Percentiles rank a stretch among this genome's conserved stretches.
Conservation (phyloP, 2,113 vertebrate genomes). For the Salvelinus alpinus region DNA sequence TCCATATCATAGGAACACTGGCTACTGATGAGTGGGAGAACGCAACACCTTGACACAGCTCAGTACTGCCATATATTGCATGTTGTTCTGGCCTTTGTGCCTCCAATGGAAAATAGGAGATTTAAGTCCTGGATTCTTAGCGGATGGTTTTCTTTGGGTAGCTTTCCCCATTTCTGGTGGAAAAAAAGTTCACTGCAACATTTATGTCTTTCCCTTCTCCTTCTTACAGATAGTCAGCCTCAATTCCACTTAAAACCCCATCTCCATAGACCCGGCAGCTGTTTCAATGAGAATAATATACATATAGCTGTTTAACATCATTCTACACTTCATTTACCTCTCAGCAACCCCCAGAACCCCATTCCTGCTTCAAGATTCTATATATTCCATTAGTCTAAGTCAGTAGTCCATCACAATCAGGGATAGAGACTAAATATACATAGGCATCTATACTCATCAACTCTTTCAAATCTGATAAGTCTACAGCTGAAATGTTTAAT, state of each 20-base stretch:
- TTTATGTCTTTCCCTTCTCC: conserved; percentile 40
- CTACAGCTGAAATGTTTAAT: conserved; percentile 12
- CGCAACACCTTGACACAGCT: conserved; percentile 53
- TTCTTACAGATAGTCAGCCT: conserved; percentile 48
- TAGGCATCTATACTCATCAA: background rate
- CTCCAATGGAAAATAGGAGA: conserved; percentile 66
- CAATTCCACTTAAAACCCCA: conserved; percentile 64
- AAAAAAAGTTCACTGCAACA: conserved; percentile 60
- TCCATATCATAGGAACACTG: conserved; percentile 50
- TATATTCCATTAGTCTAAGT: conserved; percentile 1
- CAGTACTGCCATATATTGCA: conserved; percentile 46
- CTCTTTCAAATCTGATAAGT: conserved; percentile 16
- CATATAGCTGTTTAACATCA: conserved; percentile 38
- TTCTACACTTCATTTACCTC: conserved; percentile 42
- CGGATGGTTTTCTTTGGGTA: conserved; percentile 66
- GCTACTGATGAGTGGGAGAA: conserved; percentile 65
- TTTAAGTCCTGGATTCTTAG: conserved; percentile 63
- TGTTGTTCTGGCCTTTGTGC: conserved; percentile 45
- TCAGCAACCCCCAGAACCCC: conserved; percentile 18
- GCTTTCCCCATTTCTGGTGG: conserved; percentile 59
- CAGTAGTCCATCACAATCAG: background rate
- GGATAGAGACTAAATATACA: conserved; percentile 19
- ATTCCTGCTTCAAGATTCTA: conserved; percentile 13
- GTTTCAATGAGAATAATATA: conserved; percentile 48
- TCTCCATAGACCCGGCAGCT: conserved; percentile 42